phyloP scores from a whole-genome alignment of 2,113 vertebrate species.

The Phrynosoma blainvillii region DNA sequence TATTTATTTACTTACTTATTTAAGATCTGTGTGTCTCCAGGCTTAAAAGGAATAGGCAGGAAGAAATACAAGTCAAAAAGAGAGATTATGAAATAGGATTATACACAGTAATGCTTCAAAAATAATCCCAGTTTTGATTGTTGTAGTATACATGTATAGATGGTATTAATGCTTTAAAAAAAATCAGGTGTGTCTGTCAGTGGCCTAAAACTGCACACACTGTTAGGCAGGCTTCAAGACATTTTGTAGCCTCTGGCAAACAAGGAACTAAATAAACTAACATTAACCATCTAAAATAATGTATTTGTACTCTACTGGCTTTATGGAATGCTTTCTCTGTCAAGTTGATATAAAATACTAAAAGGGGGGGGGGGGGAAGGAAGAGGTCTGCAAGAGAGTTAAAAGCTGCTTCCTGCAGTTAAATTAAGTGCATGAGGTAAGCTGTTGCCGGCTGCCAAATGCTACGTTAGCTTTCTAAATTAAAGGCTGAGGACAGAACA shows the following conservation, averaged over 20 bases:
- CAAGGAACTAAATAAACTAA: neutral
- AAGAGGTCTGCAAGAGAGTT: neutral
- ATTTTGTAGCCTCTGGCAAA: neutral
- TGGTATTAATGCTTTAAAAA: neutral
- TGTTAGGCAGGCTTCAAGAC: neutral
- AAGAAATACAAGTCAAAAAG: neutral
- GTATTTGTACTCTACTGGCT: neutral
- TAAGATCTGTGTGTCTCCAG: neutral
- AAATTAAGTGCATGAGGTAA: conserved; percentile 34
- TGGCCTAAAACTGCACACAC: no score
- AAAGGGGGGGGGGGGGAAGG: neutral
- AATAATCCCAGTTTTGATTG: neutral
- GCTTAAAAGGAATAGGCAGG: neutral
- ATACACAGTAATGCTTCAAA: neutral
- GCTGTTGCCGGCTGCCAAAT: conserved; percentile 26
- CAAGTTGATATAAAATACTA: neutral
- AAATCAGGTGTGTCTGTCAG: neutral
- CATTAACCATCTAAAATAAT: neutral
- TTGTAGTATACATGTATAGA: neutral
- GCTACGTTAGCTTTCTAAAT: conserved; percentile 33
- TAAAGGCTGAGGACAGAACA: conserved; percentile 30
- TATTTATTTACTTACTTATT: no score
- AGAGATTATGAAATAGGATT: neutral
- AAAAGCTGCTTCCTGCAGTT: conserved; percentile 28
- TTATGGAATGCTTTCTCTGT: neutral